Percentiles rank a stretch among this genome's conserved stretches.
These are phyloP conservation scores for Rhizomys pruinosus DNA, from an alignment of 2,113 vertebrate species.

Conservation along the genomic window DNA sequence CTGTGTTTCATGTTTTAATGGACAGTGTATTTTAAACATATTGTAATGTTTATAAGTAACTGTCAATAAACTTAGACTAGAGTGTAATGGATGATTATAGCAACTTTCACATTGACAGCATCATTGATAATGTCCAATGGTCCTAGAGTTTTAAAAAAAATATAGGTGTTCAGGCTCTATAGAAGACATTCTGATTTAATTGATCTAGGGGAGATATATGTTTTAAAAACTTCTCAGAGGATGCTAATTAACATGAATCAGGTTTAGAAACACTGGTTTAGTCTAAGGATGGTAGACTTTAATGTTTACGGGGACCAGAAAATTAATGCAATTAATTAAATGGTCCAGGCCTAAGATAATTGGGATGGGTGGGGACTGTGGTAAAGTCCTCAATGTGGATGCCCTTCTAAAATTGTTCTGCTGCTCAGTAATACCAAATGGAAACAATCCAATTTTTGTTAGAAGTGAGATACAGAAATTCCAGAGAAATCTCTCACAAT, in stretches of 20 bases:
- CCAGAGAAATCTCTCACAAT: neutral
- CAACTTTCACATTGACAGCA: neutral
- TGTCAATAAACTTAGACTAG: neutral
- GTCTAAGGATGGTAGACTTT: neutral
- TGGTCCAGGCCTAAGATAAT: neutral
- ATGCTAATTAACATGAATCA: neutral
- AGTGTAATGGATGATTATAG: neutral
- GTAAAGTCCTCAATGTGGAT: neutral
- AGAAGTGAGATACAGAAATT: neutral
- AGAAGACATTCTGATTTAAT: neutral
- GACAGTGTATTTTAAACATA: neutral
- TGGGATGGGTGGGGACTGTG: neutral
- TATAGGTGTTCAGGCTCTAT: neutral
- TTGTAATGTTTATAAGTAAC: neutral
- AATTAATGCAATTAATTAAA: neutral
- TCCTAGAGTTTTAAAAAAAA: too few species aligned
- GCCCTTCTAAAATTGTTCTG: neutral
- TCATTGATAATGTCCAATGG: neutral
- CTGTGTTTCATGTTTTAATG: constrained; percentile 38
- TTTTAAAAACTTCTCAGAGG: neutral
- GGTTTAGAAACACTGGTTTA: neutral
- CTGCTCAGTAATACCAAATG: neutral
- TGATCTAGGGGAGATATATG: neutral
- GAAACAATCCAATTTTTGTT: neutral
- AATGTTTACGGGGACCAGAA: neutral